Evolutionary conservation across 2,113 vertebrate genomes (phyloP), one percentile per base, ranked within the genome.

Genomic region (Corydoras sp.): DNA sequence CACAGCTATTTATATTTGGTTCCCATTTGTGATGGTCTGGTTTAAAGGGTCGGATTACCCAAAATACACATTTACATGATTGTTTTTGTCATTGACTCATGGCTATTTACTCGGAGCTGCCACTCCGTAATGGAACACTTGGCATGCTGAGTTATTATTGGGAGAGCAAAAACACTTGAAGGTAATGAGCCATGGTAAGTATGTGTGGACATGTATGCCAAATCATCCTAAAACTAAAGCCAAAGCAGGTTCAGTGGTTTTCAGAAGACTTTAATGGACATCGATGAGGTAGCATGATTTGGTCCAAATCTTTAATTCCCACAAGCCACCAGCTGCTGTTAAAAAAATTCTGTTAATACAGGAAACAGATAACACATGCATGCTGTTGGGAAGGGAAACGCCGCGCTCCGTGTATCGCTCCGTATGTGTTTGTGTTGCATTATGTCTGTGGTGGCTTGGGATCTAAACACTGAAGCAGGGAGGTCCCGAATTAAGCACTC

Each of bases 141-240:
- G 72, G 72, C 65, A 61, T 54, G 65, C 50, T 67, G 61, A 74
- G 68, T 74, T 68, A 68, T 74, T 51, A 62, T 68, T 14, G 58
- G 65, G 51, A 74, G 60, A 62, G 50, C 65, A 68, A 61, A 73
- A 74, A 68, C 59, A 62, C 65, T 74, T 48, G 65, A 68, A 68
- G 72, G 55, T 74, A 74, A 74, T 74, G 72, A 74, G 65, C 65
- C 58, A 49, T 68, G 65, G 58, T 68, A 49, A 62, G 72, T 62
- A 56, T 74, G 65, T 62, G 65, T 61, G 51, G 58, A 48, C 30
- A 48, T 48, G n/a, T 56, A 48, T 2, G 51, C 72, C 65, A 62
- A 74, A 68, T 68, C 65, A 68, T 68, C 65, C 55, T 68, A 30
- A 74, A 68, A 68, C 58, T 56, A 49, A 67, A 62, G 72, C 65